Evolutionary conservation across 2,113 vertebrate genomes (phyloP).

Genomic region (Ammodramus savannarum): DNA sequence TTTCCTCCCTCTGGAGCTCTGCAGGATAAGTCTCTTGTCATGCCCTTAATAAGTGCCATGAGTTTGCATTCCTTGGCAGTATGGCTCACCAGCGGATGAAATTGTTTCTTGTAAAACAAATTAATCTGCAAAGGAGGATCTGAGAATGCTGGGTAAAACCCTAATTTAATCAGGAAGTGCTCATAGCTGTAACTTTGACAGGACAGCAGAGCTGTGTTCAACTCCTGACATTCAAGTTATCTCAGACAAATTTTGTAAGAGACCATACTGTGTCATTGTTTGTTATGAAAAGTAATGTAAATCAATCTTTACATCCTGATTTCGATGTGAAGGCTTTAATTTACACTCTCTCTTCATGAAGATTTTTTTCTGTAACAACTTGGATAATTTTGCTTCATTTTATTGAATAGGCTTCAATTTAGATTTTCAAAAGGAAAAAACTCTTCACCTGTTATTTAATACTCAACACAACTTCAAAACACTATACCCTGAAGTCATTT

Average conservation of each 20-base stretch:
- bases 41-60: background rate
- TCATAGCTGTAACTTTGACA: background rate
- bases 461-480: background rate
- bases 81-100: background rate
- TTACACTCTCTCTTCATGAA: conserved; percentile 41
- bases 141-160: background rate
- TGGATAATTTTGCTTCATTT: conserved; percentile 55
- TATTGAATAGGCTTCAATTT: conserved; percentile 43
- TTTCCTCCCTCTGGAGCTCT: background rate
- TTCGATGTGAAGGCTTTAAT: conserved; percentile 65
- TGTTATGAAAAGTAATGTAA: conserved; percentile 47
- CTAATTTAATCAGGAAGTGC: background rate
- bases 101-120: background rate
- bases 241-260: conserved; percentile 6
- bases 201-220: background rate
- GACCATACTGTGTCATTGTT: background rate
- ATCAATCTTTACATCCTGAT: conserved; percentile 30
- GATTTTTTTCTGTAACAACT: conserved; percentile 28
- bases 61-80: background rate
- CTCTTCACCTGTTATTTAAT: conserved; percentile 40
- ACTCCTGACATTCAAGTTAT: conserved; percentile 11
- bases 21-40: background rate
- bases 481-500: background rate
- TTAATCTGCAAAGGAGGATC: background rate
- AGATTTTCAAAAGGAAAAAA: conserved; percentile 28